phyloP scores from a whole-genome alignment of 2,888 invertebrate genomes.

The Lottia gigantea region DNA sequence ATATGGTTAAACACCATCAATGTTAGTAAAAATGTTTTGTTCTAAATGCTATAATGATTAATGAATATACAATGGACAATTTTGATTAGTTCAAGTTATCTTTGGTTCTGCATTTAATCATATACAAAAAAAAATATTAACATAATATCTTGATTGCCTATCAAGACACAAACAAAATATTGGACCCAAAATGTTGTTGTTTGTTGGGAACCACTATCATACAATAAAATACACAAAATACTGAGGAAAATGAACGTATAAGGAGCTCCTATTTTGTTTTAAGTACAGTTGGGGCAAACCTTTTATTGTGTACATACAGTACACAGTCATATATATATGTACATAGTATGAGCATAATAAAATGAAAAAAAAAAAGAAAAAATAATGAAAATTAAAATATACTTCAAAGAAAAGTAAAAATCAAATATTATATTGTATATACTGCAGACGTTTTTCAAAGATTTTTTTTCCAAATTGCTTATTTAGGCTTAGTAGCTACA shows the following conservation, averaged over 20 bases:
- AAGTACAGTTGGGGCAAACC: no score
- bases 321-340: background rate
- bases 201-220: background rate
- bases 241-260: background rate
- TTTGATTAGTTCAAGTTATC: constrained; percentile 2
- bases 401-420: no score
- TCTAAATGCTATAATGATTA: background rate
- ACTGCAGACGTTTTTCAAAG: no score
- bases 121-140: background rate
- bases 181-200: constrained; percentile 1
- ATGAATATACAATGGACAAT: background rate
- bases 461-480: no score
- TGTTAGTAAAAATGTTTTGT: no score
- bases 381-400: background rate
- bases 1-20: no score
- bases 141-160: background rate
- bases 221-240: constrained; percentile 9
- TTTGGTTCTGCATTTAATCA: constrained; percentile 1
- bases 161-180: background rate
- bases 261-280: background rate
- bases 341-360: background rate
- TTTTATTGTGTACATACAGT: no score
- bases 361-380: background rate
- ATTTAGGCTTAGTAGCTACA: no score
- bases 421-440: no score